Conservation (phyloP, 2,888 invertebrate species). For the Chamaedrilus cognettii region DNA sequence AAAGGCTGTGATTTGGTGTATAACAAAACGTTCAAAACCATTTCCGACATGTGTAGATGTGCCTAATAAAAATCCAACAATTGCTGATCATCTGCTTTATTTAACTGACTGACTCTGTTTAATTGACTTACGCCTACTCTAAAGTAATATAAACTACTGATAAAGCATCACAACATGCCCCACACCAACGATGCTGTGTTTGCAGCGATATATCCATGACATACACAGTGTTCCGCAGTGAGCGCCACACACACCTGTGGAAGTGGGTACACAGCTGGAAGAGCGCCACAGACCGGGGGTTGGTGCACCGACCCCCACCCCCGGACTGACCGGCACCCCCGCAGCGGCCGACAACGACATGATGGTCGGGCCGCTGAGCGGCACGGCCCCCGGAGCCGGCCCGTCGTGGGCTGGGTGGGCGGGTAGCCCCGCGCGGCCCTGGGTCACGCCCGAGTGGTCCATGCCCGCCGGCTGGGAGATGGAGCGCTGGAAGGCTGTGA, state of each 20-base stretch:
- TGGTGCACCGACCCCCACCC: background rate
- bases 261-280: slow-evolving; percentile 17
- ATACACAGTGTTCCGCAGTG: no score
- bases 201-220: no score
- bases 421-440: background rate
- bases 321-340: background rate
- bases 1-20: no score
- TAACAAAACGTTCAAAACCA: no score
- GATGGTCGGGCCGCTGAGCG: background rate
- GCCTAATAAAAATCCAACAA: no score
- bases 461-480: slow-evolving; percentile 16
- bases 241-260: slow-evolving; percentile 1
- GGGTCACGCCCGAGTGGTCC: slow-evolving; percentile 3
- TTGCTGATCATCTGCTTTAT: no score
- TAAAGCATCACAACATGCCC: no score
- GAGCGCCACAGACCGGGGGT: slow-evolving; percentile 14
- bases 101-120: no score
- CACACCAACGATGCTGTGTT: no score
- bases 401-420: background rate
- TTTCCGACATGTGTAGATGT: no score
- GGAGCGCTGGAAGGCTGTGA: slow-evolving; percentile 12
- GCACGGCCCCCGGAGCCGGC: background rate
- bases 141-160: no score
- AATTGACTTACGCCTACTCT: no score
- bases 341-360: background rate